Conservation (phyloP, 2,113 vertebrate genomes). For the Hippocampus barbouri region DNA sequence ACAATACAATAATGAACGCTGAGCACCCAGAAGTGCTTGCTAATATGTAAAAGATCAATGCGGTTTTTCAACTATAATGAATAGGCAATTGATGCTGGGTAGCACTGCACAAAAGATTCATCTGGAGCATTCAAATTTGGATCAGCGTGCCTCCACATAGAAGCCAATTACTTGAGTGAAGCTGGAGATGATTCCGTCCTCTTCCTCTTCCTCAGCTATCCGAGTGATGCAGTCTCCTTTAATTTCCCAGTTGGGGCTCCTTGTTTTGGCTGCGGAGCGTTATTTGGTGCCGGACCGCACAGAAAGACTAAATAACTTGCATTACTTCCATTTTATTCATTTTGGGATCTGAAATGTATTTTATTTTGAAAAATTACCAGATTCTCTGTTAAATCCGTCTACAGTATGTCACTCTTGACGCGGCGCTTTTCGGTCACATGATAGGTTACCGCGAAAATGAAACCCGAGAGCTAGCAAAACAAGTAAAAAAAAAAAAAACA, state of each 20-base stretch:
- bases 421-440: too few relatives aligned
- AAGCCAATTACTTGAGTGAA: slow-evolving; percentile 41
- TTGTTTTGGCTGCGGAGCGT: slow-evolving; percentile 13
- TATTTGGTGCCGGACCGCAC: too few relatives aligned
- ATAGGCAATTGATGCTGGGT: not conserved
- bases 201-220: slow-evolving; percentile 31
- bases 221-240: slow-evolving; percentile 39
- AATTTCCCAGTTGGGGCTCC: slow-evolving; percentile 51
- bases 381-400: too few relatives aligned
- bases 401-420: too few relatives aligned
- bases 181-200: slow-evolving; percentile 38
- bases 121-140: not conserved
- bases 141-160: not conserved
- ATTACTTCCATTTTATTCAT: too few relatives aligned
- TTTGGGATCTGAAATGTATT: too few relatives aligned
- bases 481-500: too few relatives aligned
- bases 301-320: too few relatives aligned
- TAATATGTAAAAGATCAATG: slow-evolving; percentile 12
- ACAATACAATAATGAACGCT: slow-evolving; percentile 12
- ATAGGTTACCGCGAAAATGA: too few relatives aligned
- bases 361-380: too few relatives aligned
- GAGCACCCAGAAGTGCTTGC: slow-evolving; percentile 9
- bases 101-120: slow-evolving; percentile 8
- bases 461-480: too few relatives aligned
- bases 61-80: slow-evolving; percentile 4